Conservation (phyloP, 92 coral and sea anemone species). For the Hydrozoanthus gracilis region DNA sequence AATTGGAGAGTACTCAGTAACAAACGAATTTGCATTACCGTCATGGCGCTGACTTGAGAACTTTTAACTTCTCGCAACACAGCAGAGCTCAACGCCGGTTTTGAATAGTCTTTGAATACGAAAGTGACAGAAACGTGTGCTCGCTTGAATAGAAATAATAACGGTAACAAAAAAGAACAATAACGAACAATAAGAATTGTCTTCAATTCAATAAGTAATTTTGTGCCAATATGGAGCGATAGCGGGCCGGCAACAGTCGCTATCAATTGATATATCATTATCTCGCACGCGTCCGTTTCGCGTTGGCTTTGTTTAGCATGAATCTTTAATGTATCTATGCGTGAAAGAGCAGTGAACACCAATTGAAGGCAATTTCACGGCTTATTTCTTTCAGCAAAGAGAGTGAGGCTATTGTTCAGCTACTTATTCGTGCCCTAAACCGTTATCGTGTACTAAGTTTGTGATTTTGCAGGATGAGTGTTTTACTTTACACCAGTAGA, state of each 20-base stretch:
- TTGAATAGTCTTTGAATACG: background rate
- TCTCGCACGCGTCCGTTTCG: conserved; percentile 29
- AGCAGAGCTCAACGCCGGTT: background rate
- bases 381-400: background rate
- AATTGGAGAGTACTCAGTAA: too few species aligned
- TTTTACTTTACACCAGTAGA: background rate
- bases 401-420: background rate
- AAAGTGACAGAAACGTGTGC: conserved; percentile 16
- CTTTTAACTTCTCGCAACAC: too few species aligned
- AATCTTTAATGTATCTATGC: background rate
- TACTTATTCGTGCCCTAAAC: background rate
- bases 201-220: background rate
- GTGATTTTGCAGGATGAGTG: background rate
- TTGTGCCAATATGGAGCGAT: background rate
- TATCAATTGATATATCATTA: background rate
- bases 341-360: background rate
- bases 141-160: background rate
- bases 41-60: too few species aligned
- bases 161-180: conserved; percentile 16
- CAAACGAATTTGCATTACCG: too few species aligned
- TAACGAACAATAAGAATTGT: background rate
- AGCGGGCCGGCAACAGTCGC: conserved; percentile 7
- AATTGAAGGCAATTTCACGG: background rate
- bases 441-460: background rate
- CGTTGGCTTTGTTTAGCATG: conserved; percentile 16